Evolutionary conservation across 2,797 vertebrate species (phyloP).

Genomic region (Onychomys torridus): DNA sequence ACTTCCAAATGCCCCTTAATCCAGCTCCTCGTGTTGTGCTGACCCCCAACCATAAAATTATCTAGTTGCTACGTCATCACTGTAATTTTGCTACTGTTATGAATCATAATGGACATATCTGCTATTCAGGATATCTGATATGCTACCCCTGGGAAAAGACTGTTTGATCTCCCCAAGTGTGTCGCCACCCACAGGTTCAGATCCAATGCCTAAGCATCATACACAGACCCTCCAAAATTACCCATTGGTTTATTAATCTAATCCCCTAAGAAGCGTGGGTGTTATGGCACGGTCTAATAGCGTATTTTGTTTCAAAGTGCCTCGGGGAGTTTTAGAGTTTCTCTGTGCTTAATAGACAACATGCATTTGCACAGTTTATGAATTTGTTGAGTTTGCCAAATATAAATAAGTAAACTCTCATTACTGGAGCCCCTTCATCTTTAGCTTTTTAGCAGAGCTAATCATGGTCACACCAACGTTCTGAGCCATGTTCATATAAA

Average conservation of each 20-base stretch:
- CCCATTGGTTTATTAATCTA: neutral
- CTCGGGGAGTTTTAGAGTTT: neutral
- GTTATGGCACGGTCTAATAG: neutral
- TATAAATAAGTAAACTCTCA: conserved; percentile 36
- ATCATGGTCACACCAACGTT: neutral
- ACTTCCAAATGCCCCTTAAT: neutral
- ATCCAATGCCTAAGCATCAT: neutral
- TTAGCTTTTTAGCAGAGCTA: neutral
- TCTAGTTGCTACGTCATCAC: neutral
- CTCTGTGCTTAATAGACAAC: conserved; percentile 10
- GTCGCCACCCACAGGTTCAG: too few species aligned
- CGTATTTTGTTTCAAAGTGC: conserved; percentile 16
- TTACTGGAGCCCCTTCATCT: neutral
- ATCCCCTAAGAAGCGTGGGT: neutral
- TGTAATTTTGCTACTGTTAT: neutral
- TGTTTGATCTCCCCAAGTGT: too few species aligned
- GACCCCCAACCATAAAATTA: neutral
- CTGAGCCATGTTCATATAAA: neutral
- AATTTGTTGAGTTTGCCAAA: conserved; percentile 38
- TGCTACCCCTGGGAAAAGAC: too few species aligned
- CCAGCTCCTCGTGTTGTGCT: neutral
- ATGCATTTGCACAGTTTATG: conserved; percentile 2
- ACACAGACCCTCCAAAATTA: neutral
- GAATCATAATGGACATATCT: neutral
- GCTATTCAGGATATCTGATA: neutral